Percentiles rank a stretch among this genome's conserved stretches.
Evolutionary conservation across 92 coral and sea anemone genomes (phyloP).

Genomic region (Umimayanthus kanabou): DNA sequence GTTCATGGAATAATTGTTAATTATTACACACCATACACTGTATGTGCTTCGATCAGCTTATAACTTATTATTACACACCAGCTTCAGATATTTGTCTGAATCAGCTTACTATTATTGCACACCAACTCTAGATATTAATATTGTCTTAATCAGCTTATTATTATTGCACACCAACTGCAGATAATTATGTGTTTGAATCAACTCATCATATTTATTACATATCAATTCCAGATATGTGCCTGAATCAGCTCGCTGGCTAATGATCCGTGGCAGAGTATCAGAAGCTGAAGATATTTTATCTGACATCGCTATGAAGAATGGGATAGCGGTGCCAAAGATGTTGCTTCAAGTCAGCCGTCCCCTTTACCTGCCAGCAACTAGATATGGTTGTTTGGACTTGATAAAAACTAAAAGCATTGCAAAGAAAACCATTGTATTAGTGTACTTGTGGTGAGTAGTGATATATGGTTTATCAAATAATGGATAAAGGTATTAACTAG

Average conservation of each 20-base stretch:
- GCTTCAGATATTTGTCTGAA: too few relatives aligned
- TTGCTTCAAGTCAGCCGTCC: constrained; percentile 94
- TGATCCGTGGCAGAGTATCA: constrained; percentile 90
- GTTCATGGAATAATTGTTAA: too few relatives aligned
- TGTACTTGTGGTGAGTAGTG: constrained; percentile 51
- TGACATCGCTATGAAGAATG: constrained; percentile 91
- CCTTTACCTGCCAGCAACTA: constrained; percentile 71
- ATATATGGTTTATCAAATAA: constrained; percentile 58
- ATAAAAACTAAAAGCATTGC: constrained; percentile 75
- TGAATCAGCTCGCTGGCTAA: constrained; percentile 96
- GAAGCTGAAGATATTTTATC: constrained; percentile 93
- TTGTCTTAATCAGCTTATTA: too few relatives aligned
- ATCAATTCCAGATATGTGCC: constrained; percentile 74
- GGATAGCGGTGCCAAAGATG: constrained; percentile 92
- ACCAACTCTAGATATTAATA: too few relatives aligned
- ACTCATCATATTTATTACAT: too few relatives aligned
- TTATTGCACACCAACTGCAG: too few relatives aligned
- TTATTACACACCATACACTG: too few relatives aligned
- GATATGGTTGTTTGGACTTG: constrained; percentile 90
- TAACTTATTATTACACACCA: too few relatives aligned
- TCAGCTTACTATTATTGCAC: too few relatives aligned
- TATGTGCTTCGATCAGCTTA: too few relatives aligned
- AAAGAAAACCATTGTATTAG: constrained; percentile 72
- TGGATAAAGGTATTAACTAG: too few relatives aligned
- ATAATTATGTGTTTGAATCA: too few relatives aligned